A percentile compares a stretch with the other conserved stretches of the same genome.
phyloP scores from a whole-genome alignment of 2,113 vertebrate species.

The Cisticola juncidis region DNA sequence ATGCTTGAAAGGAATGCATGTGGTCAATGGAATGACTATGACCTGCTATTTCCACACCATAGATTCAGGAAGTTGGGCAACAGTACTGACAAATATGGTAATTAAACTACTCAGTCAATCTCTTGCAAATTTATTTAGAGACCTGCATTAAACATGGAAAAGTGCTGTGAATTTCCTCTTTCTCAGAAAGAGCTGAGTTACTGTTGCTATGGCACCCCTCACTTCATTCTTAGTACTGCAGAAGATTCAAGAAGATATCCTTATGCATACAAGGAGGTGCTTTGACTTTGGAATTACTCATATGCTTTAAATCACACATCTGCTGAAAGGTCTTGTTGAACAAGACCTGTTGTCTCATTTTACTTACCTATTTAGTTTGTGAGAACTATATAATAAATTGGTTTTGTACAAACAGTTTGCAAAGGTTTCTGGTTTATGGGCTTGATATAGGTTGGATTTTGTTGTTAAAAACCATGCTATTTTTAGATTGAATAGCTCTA shows the following conservation, averaged over 20 bases:
- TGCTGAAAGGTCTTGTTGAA: neutral
- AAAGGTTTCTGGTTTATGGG: neutral
- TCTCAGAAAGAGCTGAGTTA: neutral
- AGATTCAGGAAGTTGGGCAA: neutral
- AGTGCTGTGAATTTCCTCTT: neutral
- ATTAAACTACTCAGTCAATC: neutral
- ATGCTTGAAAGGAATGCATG: neutral
- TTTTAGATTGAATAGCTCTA: neutral
- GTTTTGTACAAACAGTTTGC: neutral
- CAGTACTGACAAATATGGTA: neutral
- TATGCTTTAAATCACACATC: neutral
- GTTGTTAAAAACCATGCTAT: neutral
- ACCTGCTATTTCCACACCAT: neutral
- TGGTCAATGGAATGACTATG: neutral
- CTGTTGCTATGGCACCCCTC: slow-evolving; percentile 44
- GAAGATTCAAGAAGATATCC: neutral
- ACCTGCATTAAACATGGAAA: neutral
- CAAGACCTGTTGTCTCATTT: neutral
- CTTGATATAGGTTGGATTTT: neutral
- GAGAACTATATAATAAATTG: neutral
- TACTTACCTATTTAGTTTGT: neutral
- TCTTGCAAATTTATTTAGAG: neutral
- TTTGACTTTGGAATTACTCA: neutral
- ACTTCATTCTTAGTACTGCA: neutral
- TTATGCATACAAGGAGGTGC: neutral